A percentile compares a stretch with the other conserved stretches of the same genome.
phyloP scores from a whole-genome alignment of 2,113 vertebrate species.

The Chionis minor region DNA sequence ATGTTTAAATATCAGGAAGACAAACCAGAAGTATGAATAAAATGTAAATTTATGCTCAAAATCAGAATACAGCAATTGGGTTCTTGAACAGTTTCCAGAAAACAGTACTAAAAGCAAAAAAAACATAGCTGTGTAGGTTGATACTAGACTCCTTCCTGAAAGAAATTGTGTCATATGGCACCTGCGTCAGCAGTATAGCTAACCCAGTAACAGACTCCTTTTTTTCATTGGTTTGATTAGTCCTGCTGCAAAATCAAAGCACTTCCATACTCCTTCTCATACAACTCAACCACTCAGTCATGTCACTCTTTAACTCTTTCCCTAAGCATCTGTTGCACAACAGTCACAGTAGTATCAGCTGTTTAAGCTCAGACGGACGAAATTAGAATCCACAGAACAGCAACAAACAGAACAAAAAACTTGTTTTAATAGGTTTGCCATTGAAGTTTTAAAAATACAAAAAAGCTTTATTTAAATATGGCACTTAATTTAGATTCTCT shows the following conservation, averaged over 20 bases:
- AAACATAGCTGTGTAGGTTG: not conserved
- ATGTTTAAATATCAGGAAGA: not conserved
- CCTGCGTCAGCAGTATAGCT: not conserved
- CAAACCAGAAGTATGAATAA: not conserved
- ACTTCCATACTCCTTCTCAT: not conserved
- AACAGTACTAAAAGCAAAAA: not conserved
- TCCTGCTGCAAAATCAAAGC: not conserved
- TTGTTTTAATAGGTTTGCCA: not conserved
- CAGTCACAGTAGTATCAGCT: not conserved
- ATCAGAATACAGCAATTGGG: not conserved
- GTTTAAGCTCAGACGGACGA: not conserved
- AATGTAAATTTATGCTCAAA: not conserved
- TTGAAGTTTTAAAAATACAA: not conserved
- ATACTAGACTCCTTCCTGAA: not conserved
- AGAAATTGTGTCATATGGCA: fast-evolving
- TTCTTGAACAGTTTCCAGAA: not conserved
- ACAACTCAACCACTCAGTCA: not conserved
- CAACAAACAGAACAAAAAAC: not conserved
- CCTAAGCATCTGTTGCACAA: not conserved
- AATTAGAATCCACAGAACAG: not conserved
- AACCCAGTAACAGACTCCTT: not conserved
- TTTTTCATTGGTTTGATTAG: not conserved
- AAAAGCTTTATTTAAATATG: not conserved
- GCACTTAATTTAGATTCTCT: not conserved
- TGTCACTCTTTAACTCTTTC: not conserved